Base-by-base conservation (phyloP, 2,797 vertebrate species). In the Morus bassanus region DNA sequence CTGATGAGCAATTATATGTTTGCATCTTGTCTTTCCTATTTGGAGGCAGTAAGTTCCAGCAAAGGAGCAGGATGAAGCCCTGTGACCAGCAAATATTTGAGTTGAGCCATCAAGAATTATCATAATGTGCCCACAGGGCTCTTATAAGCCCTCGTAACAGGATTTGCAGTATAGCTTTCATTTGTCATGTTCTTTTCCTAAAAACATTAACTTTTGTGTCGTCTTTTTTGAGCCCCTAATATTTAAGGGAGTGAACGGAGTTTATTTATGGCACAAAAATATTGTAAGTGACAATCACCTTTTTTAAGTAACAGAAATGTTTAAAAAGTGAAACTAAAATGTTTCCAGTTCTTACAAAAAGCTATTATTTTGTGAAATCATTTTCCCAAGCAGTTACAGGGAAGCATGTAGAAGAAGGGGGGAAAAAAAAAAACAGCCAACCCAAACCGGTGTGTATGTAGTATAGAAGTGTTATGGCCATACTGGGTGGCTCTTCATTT, bases 361-460 rank as follows among this genome's bases (percentile, higher is more conserved):
- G 6, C 14, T 50, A 4, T 41, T 87, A 3, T 41, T 85, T 87
- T 69, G 21, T 48, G 54, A 85, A 84, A 35, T 69, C 1, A 5
- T 56, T 81, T 87, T 63, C 15, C 48, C 12, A 72, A n/a, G 14
- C 22, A 41, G 12, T 89, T 65, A 18, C 12, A 68, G 39, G 11
- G 43, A 81, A 70, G 24, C 16, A n/a, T 17, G 18, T 11, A 48
- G 48, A 73, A 50, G 53, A 41, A 48, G 8, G 11, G 10, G 2
- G 7, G 17, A 6, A 7, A 12, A 13, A 24, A 7, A 35, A 27
- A 39, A 6, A 14, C 43, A n/a, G 2, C 8, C 28, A 8, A 7
- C 10, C 11, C 30, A 39, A 82, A 0, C 0, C 9, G 13, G 2
- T 45, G 4, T 59, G 3, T 64, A 6, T 13, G 2, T 31, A 10